Evolutionary conservation across 2,797 vertebrate genomes (phyloP), one percentile per base, ranked within the genome.

Genomic region (Poecilia velifera): DNA sequence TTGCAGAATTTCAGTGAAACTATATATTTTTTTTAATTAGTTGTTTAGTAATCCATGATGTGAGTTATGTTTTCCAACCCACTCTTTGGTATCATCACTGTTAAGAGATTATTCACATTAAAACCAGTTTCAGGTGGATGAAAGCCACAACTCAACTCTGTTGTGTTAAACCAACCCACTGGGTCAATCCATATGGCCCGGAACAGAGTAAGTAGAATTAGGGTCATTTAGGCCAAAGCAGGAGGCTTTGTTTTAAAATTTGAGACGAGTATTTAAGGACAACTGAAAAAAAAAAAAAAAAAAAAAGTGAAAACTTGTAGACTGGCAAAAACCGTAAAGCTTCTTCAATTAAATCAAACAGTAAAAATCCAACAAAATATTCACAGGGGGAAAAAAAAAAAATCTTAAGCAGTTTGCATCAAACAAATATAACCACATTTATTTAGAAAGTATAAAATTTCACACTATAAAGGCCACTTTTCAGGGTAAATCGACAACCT

Each of bases 401-500:
- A 88, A 89, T 34, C 74, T 39, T 36, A n/a, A 88, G 83, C 82
- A 59, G 72, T 82, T 91, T 94, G 92, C 92, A 89, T 91, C 95
- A 96, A 96, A 96, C 95, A 96, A 96, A 96, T 95, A 96, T 94
- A 95, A 95, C 94, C 95, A 96, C 96, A 94, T 96, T 96, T 96
- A 96, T 96, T 96, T 96, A 90, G 88, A 96, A 96, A 96, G 96
- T 96, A 96, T 95, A 96, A 96, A 96, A 96, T 95, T 95, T 96
- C 95, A 96, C 96, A 96, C 95, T 93, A 93, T 95, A 96, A 96
- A 96, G 96, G 96, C 95, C 96, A 96, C 96, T 96, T 96, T 95
- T 95, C 94, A 95, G 94, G 94, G 95, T 95, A 94, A 95, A 95
- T 94, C 87, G 83, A 96, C 94, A 94, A 95, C 92, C 86, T 89